Conservation (phyloP, 2,888 invertebrate genomes). For the Euphydryas editha region DNA sequence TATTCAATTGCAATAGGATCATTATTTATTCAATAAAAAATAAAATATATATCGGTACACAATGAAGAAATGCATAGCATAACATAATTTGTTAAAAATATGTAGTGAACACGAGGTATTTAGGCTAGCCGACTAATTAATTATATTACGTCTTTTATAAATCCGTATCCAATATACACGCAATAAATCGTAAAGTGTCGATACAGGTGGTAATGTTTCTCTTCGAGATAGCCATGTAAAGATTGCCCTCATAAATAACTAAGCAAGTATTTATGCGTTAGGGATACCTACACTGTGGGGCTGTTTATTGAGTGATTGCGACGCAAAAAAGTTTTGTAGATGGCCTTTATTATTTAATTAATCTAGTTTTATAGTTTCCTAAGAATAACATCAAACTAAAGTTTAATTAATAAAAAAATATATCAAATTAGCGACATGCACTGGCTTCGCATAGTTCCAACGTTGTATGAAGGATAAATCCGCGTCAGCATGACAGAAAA, state of each 20-base stretch:
- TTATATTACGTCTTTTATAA: conserved; percentile 7
- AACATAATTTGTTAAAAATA: not conserved
- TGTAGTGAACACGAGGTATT: not conserved
- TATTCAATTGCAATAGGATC: too few relatives aligned
- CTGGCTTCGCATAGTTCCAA: too few relatives aligned
- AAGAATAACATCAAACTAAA: conserved; percentile 38
- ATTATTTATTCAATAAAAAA: too few relatives aligned
- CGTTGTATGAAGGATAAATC: too few relatives aligned
- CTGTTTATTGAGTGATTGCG: conserved; percentile 69
- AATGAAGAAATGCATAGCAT: not conserved
- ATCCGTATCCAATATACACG: conserved; percentile 43
- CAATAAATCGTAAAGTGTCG: conserved; percentile 65
- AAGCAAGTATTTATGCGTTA: conserved; percentile 57
- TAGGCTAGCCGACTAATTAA: conserved; percentile 1
- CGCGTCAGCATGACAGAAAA: too few relatives aligned
- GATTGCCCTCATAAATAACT: conserved; percentile 79
- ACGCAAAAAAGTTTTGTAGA: conserved; percentile 63
- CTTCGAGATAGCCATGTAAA: conserved; percentile 61
- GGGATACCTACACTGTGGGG: conserved; percentile 61
- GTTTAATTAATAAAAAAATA: not conserved
- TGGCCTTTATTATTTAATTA: conserved; percentile 76
- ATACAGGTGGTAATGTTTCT: conserved; percentile 65
- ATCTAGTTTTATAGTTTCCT: conserved; percentile 56
- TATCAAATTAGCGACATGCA: too few relatives aligned
- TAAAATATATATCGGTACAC: too few relatives aligned